phyloP scores from a whole-genome alignment of 2,888 invertebrate species.

The Herminia tarsipennalis region DNA sequence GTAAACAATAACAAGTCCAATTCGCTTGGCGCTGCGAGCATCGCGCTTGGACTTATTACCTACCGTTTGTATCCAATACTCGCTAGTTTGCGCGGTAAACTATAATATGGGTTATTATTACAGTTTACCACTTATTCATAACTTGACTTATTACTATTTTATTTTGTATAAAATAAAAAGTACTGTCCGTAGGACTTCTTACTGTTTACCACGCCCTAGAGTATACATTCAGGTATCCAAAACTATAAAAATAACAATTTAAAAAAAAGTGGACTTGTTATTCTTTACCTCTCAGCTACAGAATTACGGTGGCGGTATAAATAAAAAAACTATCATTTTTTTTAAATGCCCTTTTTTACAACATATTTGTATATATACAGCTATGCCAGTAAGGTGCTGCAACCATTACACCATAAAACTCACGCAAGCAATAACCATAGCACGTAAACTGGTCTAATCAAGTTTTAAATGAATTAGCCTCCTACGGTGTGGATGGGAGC shows the following conservation, averaged over 20 bases:
- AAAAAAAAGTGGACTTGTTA: not conserved
- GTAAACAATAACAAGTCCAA: not conserved
- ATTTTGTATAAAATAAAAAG: not conserved
- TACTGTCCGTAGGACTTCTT: not conserved
- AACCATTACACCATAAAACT: no score
- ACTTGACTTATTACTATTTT: not conserved
- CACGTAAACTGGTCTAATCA: no score
- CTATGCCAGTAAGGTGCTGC: no score
- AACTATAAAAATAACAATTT: no score
- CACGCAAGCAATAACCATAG: no score
- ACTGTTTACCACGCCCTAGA: not conserved
- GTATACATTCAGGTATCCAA: not conserved
- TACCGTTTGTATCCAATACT: not conserved
- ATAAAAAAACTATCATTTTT: no score
- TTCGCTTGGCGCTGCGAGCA: not conserved
- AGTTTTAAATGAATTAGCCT: no score
- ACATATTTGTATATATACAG: no score
- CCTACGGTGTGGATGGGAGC: no score
- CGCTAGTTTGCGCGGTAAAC: not conserved
- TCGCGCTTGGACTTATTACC: not conserved
- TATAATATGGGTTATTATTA: not conserved
- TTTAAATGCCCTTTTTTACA: no score
- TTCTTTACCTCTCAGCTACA: not conserved
- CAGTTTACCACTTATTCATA: not conserved
- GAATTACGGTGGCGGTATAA: no score